phyloP scores from a whole-genome alignment of 2,797 vertebrate species.

The Kryptopterus vitreolus region DNA sequence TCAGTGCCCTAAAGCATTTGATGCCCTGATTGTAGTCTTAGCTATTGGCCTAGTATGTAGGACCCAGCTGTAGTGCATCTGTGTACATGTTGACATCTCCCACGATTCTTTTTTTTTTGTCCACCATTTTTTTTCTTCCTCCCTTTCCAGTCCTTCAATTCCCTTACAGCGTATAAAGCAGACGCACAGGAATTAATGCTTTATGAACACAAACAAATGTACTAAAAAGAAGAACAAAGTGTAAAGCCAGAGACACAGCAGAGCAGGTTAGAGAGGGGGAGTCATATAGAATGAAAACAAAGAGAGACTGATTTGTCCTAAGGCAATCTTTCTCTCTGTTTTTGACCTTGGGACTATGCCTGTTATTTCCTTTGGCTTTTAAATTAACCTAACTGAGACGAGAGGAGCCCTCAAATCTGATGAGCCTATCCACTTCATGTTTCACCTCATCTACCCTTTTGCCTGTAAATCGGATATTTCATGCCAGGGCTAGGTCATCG shows the following conservation, averaged over 20 bases:
- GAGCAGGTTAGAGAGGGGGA: not conserved
- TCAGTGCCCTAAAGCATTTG: constrained; percentile 43
- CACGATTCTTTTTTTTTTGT: not conserved
- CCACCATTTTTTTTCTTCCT: constrained; percentile 22
- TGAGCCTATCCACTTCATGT: constrained; percentile 58
- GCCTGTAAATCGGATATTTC: constrained; percentile 59
- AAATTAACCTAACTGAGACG: constrained; percentile 53
- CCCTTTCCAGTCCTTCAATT: not conserved
- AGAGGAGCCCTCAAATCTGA: constrained; percentile 21
- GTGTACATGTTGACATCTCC: constrained; percentile 60
- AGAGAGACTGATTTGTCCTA: not conserved
- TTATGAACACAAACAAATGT: constrained; percentile 37
- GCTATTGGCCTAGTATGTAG: constrained; percentile 51
- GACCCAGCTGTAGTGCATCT: constrained; percentile 72
- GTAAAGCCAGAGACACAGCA: not conserved
- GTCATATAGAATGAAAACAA: not conserved
- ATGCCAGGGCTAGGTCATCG: constrained; percentile 60
- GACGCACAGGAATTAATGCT: constrained; percentile 26
- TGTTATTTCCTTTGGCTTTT: constrained; percentile 46
- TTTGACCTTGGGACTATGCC: constrained; percentile 35
- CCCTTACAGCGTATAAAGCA: constrained; percentile 1
- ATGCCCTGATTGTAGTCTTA: constrained; percentile 48
- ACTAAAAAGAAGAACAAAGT: constrained; percentile 14
- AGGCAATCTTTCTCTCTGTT: not conserved
- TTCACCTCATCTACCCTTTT: constrained; percentile 61